Conservation (phyloP, 2,113 vertebrate species). For the Helogale parvula region DNA sequence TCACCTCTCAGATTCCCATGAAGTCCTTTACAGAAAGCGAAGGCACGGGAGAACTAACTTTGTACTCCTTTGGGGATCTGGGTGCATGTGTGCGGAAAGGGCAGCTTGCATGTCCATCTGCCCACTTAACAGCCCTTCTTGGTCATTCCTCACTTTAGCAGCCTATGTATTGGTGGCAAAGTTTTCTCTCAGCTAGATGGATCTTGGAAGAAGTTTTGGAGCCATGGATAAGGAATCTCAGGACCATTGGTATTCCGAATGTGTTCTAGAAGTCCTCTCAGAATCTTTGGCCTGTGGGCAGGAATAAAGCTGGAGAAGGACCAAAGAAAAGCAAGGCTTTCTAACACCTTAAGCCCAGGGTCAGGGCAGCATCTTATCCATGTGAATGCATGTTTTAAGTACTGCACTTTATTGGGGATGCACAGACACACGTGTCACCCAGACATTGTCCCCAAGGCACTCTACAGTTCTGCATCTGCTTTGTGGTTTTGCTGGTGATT, state of each 20-base stretch:
- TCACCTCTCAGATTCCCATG: not conserved
- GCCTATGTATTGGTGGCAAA: not conserved
- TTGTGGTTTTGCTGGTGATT: not conserved
- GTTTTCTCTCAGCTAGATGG: not conserved
- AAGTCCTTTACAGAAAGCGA: not conserved
- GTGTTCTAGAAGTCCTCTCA: not conserved
- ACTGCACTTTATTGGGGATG: not conserved
- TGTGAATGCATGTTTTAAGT: not conserved
- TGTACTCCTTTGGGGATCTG: not conserved
- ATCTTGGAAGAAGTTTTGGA: not conserved
- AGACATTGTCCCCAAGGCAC: not conserved
- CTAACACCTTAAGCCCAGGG: not conserved
- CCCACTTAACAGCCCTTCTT: rapidly evolving
- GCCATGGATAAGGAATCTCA: not conserved
- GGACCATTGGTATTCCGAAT: not conserved
- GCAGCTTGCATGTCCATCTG: rapidly evolving
- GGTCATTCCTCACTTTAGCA: not conserved
- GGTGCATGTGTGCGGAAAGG: not conserved
- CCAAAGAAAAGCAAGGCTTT: not conserved
- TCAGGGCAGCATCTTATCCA: not conserved
- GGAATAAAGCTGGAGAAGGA: not conserved
- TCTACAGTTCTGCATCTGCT: not conserved
- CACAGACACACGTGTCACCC: not conserved
- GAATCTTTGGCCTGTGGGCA: not conserved
- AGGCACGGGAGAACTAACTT: not conserved